A percentile compares a stretch with the other conserved stretches of the same genome.
Conservation (phyloP, 2,113 vertebrate genomes). For the Craseonycteris thonglongyai region DNA sequence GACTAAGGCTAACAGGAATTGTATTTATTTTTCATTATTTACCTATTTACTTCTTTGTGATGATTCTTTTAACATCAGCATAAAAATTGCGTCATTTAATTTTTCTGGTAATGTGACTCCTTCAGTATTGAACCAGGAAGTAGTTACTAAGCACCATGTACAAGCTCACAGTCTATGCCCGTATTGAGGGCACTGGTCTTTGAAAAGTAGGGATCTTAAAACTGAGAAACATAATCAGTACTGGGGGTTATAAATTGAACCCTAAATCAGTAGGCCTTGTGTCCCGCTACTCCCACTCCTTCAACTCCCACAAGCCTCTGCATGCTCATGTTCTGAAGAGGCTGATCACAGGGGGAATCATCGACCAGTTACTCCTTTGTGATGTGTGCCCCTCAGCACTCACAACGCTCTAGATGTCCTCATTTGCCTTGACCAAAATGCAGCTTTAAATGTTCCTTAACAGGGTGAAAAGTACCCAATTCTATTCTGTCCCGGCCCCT, state of each 20-base stretch:
- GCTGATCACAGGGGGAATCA: background rate
- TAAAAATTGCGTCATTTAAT: background rate
- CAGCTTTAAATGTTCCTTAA: background rate
- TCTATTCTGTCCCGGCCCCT: background rate
- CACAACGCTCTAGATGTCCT: background rate
- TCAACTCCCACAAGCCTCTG: background rate
- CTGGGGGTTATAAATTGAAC: background rate
- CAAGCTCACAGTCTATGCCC: background rate
- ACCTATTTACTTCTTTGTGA: background rate
- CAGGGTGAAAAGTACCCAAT: background rate
- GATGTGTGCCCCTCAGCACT: too few species aligned
- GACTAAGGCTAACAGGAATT: background rate
- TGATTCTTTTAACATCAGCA: background rate
- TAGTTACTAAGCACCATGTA: background rate
- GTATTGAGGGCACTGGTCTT: background rate
- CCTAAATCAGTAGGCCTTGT: background rate
- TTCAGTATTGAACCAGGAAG: background rate
- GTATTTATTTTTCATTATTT: conserved; percentile 33
- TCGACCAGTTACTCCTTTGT: background rate
- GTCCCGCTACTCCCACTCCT: background rate
- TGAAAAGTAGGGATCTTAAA: background rate
- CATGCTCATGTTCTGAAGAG: background rate
- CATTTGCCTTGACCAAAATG: background rate
- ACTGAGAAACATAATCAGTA: background rate
- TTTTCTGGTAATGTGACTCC: background rate